A percentile compares a stretch with the other conserved stretches of the same genome.
phyloP scores from a whole-genome alignment of 2,888 invertebrate species.

The Desoria tigrina region DNA sequence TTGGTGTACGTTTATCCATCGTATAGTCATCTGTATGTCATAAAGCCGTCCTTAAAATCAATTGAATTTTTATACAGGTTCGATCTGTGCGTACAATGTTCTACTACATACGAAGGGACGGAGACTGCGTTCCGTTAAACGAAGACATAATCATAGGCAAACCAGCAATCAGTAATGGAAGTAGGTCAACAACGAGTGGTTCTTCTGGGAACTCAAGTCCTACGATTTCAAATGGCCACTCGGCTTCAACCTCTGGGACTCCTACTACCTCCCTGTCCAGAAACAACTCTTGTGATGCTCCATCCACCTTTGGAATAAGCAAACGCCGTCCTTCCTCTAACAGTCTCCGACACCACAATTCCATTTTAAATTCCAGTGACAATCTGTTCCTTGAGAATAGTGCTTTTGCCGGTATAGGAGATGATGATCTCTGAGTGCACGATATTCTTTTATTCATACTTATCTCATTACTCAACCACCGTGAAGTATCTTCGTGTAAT shows the following conservation, averaged over 20 bases:
- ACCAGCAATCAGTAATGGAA: slow-evolving; percentile 24
- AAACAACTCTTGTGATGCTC: slow-evolving; percentile 53
- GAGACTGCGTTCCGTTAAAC: slow-evolving; percentile 49
- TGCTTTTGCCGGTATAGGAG: slow-evolving; percentile 92
- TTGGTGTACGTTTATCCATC: slow-evolving; percentile 44
- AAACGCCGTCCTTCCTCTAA: slow-evolving; percentile 52
- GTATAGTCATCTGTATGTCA: not conserved
- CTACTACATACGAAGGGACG: slow-evolving; percentile 49
- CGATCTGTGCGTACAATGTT: slow-evolving; percentile 48
- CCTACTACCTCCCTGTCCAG: slow-evolving; percentile 53
- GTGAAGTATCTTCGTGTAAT: not conserved
- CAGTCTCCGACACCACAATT: slow-evolving; percentile 45
- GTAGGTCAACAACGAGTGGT: slow-evolving; percentile 35
- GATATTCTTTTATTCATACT: too few species aligned
- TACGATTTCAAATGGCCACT: slow-evolving; percentile 48
- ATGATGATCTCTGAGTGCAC: slow-evolving; percentile 70
- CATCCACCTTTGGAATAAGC: slow-evolving; percentile 40
- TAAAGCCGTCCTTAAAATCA: slow-evolving; percentile 3
- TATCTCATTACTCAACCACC: not conserved
- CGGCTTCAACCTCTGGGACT: slow-evolving; percentile 41
- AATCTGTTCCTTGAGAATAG: slow-evolving; percentile 71
- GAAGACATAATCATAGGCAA: slow-evolving; percentile 45
- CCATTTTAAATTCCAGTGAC: slow-evolving; percentile 49
- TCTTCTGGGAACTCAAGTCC: slow-evolving; percentile 52
- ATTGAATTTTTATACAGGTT: slow-evolving; percentile 35